A percentile compares a stretch with the other conserved stretches of the same genome.
phyloP scores from a whole-genome alignment of 1,140 invertebrate species.

The Drosophila bifasciata region DNA sequence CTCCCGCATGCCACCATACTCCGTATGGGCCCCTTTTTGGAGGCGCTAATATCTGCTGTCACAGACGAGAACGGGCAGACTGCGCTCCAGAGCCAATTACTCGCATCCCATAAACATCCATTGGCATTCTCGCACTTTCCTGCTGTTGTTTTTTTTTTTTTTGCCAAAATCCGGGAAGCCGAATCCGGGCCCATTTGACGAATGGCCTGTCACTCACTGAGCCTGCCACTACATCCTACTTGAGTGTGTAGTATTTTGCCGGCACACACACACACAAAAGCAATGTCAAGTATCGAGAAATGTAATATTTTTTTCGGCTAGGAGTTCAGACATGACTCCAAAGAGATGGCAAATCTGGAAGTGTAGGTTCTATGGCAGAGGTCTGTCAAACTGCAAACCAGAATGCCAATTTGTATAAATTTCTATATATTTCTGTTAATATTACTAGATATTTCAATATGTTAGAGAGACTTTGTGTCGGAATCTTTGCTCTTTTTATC shows the following conservation, averaged over 20 bases:
- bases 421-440: too few species aligned
- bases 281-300: slow-evolving; percentile 23
- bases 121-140: slow-evolving; percentile 49
- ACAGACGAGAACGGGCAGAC: slow-evolving; percentile 28
- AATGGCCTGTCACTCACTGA: slow-evolving; percentile 64
- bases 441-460: too few species aligned
- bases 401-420: too few species aligned
- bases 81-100: slow-evolving; percentile 54
- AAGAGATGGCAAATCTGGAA: neutral
- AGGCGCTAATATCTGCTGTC: slow-evolving; percentile 65
- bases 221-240: too few species aligned
- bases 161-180: slow-evolving; percentile 7
- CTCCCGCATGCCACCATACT: slow-evolving; percentile 7
- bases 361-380: too few species aligned
- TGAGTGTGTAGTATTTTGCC: slow-evolving; percentile 10
- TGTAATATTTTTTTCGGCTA: slow-evolving; percentile 6
- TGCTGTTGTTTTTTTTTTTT: too few species aligned
- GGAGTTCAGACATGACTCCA: too few species aligned
- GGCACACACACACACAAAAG: neutral
- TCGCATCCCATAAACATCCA: slow-evolving; percentile 11
- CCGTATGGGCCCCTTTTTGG: neutral
- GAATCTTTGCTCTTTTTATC: too few species aligned
- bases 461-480: too few species aligned
- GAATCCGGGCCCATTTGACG: slow-evolving; percentile 65
- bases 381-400: too few species aligned